phyloP scores from a whole-genome alignment of 2,113 vertebrate genomes.

The Lasiurus borealis region DNA sequence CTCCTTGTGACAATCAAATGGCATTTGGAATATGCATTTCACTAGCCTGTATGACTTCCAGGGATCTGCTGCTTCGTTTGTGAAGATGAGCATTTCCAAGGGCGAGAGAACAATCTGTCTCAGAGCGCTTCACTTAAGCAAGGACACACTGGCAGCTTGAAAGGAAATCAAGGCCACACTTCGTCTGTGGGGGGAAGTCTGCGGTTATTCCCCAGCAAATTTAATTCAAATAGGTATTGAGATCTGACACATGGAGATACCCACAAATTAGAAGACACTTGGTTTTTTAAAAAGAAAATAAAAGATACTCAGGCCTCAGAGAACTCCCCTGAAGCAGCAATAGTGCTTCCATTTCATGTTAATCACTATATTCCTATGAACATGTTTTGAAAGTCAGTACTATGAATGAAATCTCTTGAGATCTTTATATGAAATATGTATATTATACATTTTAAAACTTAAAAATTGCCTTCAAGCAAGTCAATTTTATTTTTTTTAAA shows the following conservation, averaged over 20 bases:
- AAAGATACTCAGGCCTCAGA: slow-evolving; percentile 66
- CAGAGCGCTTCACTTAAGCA: slow-evolving; percentile 80
- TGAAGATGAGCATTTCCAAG: slow-evolving; percentile 75
- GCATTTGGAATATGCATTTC: slow-evolving; percentile 37
- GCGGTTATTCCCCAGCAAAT: slow-evolving; percentile 81
- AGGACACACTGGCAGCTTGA: slow-evolving; percentile 83
- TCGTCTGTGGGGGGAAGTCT: slow-evolving; percentile 80
- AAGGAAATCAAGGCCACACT: slow-evolving; percentile 83
- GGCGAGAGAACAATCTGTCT: slow-evolving; percentile 75
- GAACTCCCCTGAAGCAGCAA: slow-evolving; percentile 62
- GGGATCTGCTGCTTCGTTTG: slow-evolving; percentile 48
- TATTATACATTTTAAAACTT: slow-evolving; percentile 50
- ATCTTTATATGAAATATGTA: slow-evolving; percentile 55
- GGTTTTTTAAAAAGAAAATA: slow-evolving; percentile 63
- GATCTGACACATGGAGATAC: slow-evolving; percentile 80
- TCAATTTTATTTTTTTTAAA: slow-evolving; percentile 41
- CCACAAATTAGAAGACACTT: slow-evolving; percentile 76
- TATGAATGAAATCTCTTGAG: slow-evolving; percentile 70
- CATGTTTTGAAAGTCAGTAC: slow-evolving; percentile 63
- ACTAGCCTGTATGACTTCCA: slow-evolving; percentile 26
- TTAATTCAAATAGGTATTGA: slow-evolving; percentile 83
- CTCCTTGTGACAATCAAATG: background rate
- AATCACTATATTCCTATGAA: slow-evolving; percentile 62
- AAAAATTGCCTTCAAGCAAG: slow-evolving; percentile 36
- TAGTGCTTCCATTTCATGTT: slow-evolving; percentile 72